A percentile compares a stretch with the other conserved stretches of the same genome.
Evolutionary conservation across 2,797 vertebrate genomes (phyloP).

Genomic region (Oophaga sylvatica): DNA sequence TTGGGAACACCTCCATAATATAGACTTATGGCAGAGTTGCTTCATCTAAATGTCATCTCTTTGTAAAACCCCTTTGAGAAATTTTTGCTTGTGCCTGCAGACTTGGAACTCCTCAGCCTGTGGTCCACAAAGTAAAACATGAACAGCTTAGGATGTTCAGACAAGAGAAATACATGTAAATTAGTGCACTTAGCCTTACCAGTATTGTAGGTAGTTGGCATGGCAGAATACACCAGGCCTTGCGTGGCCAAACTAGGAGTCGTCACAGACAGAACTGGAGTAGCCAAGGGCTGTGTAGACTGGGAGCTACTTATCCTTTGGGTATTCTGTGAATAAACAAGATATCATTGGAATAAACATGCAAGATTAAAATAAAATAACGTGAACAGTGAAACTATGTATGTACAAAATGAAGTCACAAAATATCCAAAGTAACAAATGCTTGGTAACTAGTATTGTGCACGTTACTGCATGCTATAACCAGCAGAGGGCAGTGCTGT

Average conservation of each 20-base stretch:
- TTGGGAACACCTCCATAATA: too few relatives aligned
- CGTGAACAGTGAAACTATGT: neutral
- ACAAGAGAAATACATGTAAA: neutral
- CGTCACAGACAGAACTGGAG: slow-evolving; percentile 96
- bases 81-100: neutral
- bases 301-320: slow-evolving; percentile 96
- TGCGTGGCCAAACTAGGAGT: slow-evolving; percentile 95
- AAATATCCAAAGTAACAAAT: neutral
- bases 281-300: slow-evolving; percentile 88
- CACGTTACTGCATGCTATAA: neutral
- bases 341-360: neutral
- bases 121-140: neutral
- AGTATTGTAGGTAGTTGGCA: slow-evolving; percentile 96
- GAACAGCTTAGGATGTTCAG: neutral
- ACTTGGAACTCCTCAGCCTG: neutral
- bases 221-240: slow-evolving; percentile 93
- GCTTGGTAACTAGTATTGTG: neutral
- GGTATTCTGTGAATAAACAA: slow-evolving; percentile 81
- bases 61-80: too few relatives aligned
- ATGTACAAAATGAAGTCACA: neutral
- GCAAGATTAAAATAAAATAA: slow-evolving; percentile 21
- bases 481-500: slow-evolving; percentile 47
- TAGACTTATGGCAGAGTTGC: too few relatives aligned
- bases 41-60: too few relatives aligned
- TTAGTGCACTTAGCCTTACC: slow-evolving; percentile 76